Base-by-base conservation (phyloP, 2,888 invertebrate species). In the Harpalus rufipes region DNA sequence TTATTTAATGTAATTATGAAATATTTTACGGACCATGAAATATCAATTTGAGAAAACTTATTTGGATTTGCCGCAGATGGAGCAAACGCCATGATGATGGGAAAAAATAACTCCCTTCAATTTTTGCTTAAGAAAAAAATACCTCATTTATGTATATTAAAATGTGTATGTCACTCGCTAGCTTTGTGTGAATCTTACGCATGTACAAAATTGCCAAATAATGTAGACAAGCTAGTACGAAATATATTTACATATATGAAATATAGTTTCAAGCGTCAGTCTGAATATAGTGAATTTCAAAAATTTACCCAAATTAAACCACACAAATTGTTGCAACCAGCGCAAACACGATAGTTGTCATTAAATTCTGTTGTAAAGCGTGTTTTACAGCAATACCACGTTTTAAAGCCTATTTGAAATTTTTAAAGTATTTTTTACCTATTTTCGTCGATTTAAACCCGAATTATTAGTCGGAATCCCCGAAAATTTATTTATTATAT, bases 141-240 rank as follows among this genome's bases (percentile, higher is more conserved):
- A 21, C 21, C 21, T 21, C 21, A 21, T 21, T 21, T 21, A 21
- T 21, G 1, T 21, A 3, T 56, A 7, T 86, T 90, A 81, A 90
- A 89, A 86, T 90, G 89, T 81, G 88, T 88, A 12, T 90, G 89
- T 85, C 90, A 90, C 85, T 89, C 88, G 63, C 88, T 89, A 61
- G 88, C 87, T 14, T 85, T 89, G 7, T 88, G 88, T 68, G 88
- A 88, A 39, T 88, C 88, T 7, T 88, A 89, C 86, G 90, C 89
- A n/a, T 88, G 89, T 81, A 41, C 87, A 81, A 87, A 87, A 74
- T 86, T 90, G 5, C 89, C 90, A 10, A 68, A 87, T 25, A 87
- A 84, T 86, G 86, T 89, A 32, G 89, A 90, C 86, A 87, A 88
- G 16, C 86, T 87, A 59, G 86, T 87, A 5, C 83, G 88, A n/a